These are phyloP conservation scores for Eudyptes chrysolophus DNA, from an alignment of 2,113 vertebrate species.

Conservation along the genomic window DNA sequence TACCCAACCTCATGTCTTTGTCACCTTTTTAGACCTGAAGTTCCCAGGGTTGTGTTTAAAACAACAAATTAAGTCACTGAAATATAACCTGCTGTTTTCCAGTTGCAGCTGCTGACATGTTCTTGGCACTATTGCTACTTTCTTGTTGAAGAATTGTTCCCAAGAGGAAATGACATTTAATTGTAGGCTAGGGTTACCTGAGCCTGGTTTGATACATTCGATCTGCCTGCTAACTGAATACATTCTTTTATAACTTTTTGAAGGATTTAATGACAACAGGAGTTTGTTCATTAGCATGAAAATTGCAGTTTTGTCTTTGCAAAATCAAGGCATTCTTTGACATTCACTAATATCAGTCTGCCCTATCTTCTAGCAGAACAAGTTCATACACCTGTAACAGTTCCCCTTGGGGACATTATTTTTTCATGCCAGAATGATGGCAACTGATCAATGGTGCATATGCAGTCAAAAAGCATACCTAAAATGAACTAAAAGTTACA, in stretches of 20 bases:
- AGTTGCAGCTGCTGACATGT: not conserved
- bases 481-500: not conserved
- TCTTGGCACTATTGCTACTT: slow-evolving; percentile 40
- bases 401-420: not conserved
- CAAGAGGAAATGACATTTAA: slow-evolving; percentile 64
- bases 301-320: slow-evolving; percentile 33
- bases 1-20: not conserved
- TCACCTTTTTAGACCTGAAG: not conserved
- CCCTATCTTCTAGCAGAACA: not conserved
- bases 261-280: slow-evolving; percentile 20
- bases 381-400: not conserved
- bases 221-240: slow-evolving; percentile 14
- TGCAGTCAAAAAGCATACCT: not conserved
- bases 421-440: not conserved
- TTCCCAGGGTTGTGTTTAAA: slow-evolving; percentile 25
- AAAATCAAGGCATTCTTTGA: slow-evolving; percentile 12
- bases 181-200: slow-evolving; percentile 40
- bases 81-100: slow-evolving; percentile 41
- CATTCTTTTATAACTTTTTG: slow-evolving; percentile 27
- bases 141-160: slow-evolving; percentile 48
- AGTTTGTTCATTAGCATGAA: slow-evolving; percentile 52
- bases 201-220: slow-evolving; percentile 24
- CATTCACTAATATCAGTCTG: not conserved
- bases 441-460: not conserved
- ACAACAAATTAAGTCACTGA: slow-evolving; percentile 57